Evolutionary conservation across 1,140 invertebrate genomes (phyloP), one percentile per base, ranked within the genome.

Genomic region (Ephestia elutella): DNA sequence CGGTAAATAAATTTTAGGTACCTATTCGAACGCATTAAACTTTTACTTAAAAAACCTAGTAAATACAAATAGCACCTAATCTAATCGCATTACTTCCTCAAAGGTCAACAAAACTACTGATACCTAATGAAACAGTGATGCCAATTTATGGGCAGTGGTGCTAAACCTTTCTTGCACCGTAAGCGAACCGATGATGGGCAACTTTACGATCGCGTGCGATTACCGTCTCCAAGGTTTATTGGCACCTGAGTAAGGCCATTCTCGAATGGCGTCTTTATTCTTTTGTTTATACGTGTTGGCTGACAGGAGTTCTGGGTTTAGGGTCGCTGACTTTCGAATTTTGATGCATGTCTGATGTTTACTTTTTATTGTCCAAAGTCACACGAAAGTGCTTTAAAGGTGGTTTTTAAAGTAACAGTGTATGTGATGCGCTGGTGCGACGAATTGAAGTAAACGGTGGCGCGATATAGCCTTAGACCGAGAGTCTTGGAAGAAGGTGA

Each of bases 171-270:
- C 65, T 19, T 66, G 70, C 76, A 51, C 66, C 65, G 70, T 82
- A 73, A 79, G 78, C 82, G 71, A 64, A 65, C 65, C 66, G 49
- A 51, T 70, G 71, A 73, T 77, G 74, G 70, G 59, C 56, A 70
- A 60, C 59, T 83, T 85, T 85, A 85, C 82, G 82, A 82, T 60
- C 67, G 63, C 51, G 53, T 60, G 55, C 66, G 80, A 75, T 78
- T 74, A 75, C 75, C n/a, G 54, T 59, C 57, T 17, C 67, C 51
- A 49, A 53, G 58, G 59, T 82, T 83, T 83, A 83, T 78, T 71
- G 75, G 72, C 76, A 82, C 78, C 82, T 85, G 80, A 77, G 73
- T 80, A 80, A 84, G 79, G 78, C 71, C 68, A 75, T 81, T 78
- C 62, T 58, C 56, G 71, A 74, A 71, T 70, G 65, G 62, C 55